Base-by-base conservation (phyloP, 2,888 invertebrate genomes). In the Ectemnius lituratus region DNA sequence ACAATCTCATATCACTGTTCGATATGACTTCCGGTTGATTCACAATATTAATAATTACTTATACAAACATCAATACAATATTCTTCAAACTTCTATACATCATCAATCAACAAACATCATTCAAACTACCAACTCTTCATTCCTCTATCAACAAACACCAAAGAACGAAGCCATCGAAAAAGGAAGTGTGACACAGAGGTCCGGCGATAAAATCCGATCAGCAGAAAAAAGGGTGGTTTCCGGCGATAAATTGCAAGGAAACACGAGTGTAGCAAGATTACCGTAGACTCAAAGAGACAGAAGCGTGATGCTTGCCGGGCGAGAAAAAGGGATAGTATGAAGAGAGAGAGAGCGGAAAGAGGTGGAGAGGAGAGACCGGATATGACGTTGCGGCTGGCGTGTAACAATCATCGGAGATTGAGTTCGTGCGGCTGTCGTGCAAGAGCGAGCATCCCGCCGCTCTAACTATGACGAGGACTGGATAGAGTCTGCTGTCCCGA, bases 331-430 rank as follows among this genome's bases (percentile, higher is more conserved):
- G 23, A 23, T 3, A 23, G 23, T 3, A 3, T 27, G 23, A n/a
- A n/a, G n/a, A n/a, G n/a, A n/a, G n/a, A 58, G 56, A 63, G 60
- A 63, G 57, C 58, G 66, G 58, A 74, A 67, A 63, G 67, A 67
- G 46, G 46, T 61, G 71, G 49, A 60, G 70, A 47, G 58, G 11
- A 77, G 11, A 77, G 82, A 74, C 82, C 86, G 86, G 86, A 86
- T 86, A 82, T 86, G 87, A 87, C 86, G 86, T 37, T 37, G 37
- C 83, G 86, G 86, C 85, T 8, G 81, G 85, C 83, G 81, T 83
- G 83, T 84, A 88, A 87, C 83, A 87, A 87, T 86, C 86, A 86
- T 86, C 85, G 86, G 85, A 87, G 85, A 87, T 87, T 84, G 82
- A 81, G 83, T 79, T 82, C 77, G 67, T 52, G 14, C 16, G 37